Percentiles rank a stretch among this genome's conserved stretches.
phyloP scores from a whole-genome alignment of 2,113 vertebrate species.

The Opisthocomus hoazin region DNA sequence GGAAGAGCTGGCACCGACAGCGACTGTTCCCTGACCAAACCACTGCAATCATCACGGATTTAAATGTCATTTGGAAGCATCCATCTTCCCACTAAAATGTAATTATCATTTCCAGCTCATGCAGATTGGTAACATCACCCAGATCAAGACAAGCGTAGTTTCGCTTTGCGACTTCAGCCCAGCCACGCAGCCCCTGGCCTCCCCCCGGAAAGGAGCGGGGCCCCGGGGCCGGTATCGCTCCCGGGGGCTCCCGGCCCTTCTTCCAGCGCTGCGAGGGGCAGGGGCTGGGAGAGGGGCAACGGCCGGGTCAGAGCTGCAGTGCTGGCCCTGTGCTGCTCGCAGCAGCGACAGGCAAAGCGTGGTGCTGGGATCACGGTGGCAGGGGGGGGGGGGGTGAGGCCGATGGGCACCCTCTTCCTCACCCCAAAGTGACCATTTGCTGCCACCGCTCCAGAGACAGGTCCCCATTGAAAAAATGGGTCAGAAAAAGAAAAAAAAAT shows the following conservation, averaged over 20 bases:
- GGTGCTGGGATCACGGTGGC: neutral
- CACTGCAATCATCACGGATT: neutral
- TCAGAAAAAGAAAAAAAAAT: accelerated
- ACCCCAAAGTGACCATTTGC: neutral
- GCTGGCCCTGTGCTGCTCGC: accelerated
- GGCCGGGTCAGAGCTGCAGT: neutral
- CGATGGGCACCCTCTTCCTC: neutral
- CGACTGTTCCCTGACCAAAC: neutral
- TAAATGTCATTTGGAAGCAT: neutral
- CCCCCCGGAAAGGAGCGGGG: neutral
- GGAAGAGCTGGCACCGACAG: neutral
- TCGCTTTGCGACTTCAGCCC: accelerated
- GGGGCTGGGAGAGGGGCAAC: neutral
- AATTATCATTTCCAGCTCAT: neutral
- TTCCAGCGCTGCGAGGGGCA: accelerated
- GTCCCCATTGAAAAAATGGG: accelerated
- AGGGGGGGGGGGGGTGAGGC: too few species aligned
- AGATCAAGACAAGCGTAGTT: neutral
- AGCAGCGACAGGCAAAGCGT: accelerated
- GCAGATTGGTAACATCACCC: neutral
- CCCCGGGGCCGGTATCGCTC: accelerated
- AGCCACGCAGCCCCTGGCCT: neutral
- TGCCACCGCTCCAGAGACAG: neutral
- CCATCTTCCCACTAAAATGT: neutral
- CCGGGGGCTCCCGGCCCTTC: accelerated